phyloP scores from a whole-genome alignment of 2,888 invertebrate species.

The Lacanobia oleracea region DNA sequence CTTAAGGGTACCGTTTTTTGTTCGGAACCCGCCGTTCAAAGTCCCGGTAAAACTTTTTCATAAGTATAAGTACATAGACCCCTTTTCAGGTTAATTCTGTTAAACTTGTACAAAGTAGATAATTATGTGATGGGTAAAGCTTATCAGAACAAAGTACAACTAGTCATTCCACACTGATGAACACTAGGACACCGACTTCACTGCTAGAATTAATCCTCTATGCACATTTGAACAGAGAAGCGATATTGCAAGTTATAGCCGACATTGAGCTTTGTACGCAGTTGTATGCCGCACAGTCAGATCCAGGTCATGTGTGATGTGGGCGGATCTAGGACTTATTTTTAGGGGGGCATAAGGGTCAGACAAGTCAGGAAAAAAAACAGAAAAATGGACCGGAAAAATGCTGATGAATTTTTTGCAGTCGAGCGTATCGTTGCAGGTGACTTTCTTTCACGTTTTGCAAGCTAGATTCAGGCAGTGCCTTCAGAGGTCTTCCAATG shows the following conservation, averaged over 20 bases:
- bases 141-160: neutral
- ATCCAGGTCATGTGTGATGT: slow-evolving; percentile 1
- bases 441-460: too few relatives aligned
- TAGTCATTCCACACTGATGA: neutral
- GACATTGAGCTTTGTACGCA: neutral
- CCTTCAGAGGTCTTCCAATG: too few relatives aligned
- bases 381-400: too few relatives aligned
- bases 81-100: too few relatives aligned
- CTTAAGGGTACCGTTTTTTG: too few relatives aligned
- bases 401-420: too few relatives aligned
- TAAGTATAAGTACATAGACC: too few relatives aligned
- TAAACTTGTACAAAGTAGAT: neutral
- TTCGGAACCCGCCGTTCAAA: too few relatives aligned
- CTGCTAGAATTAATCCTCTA: neutral
- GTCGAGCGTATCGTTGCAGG: too few relatives aligned
- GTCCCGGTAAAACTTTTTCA: too few relatives aligned
- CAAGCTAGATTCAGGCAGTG: too few relatives aligned
- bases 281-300: neutral
- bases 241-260: neutral
- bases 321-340: neutral
- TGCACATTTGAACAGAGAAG: neutral
- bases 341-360: too few relatives aligned
- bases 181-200: neutral
- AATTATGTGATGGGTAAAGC: neutral
- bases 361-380: neutral